Evolutionary conservation across 1,140 invertebrate genomes (phyloP).

Genomic region (Drosophila aff.): DNA sequence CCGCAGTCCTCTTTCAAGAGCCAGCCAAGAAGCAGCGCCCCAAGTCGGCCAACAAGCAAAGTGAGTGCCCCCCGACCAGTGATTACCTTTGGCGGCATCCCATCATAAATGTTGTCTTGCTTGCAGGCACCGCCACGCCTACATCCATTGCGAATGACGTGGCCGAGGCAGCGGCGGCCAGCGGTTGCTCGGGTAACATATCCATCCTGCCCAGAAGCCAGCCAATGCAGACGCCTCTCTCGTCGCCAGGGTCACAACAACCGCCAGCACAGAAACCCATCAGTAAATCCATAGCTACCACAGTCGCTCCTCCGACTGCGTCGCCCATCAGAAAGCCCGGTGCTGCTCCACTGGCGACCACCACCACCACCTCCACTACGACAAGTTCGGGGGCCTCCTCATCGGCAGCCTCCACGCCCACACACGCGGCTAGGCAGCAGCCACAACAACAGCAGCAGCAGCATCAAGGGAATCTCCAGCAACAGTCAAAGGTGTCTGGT

Average conservation of each 20-base stretch:
- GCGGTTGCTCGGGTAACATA: slow-evolving; percentile 24
- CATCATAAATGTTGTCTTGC: not conserved
- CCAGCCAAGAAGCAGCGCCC: slow-evolving; percentile 56
- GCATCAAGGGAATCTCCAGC: slow-evolving; percentile 17
- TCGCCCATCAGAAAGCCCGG: slow-evolving; percentile 20
- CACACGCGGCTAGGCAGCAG: slow-evolving; percentile 39
- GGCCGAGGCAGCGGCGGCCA: slow-evolving; percentile 53
- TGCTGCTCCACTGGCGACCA: slow-evolving; percentile 4
- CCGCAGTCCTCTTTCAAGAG: slow-evolving; percentile 58
- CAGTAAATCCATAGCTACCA: slow-evolving; percentile 40
- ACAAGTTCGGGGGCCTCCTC: slow-evolving; percentile 60
- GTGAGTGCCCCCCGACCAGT: slow-evolving; percentile 13
- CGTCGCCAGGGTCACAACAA: slow-evolving; percentile 15
- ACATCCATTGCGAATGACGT: slow-evolving; percentile 72
- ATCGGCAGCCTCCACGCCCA: slow-evolving; percentile 68
- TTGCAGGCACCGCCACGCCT: slow-evolving; percentile 65
- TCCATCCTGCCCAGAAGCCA: slow-evolving; percentile 53
- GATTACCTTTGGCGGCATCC: not conserved
- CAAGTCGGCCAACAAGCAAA: slow-evolving; percentile 75
- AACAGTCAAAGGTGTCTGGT: slow-evolving; percentile 18
- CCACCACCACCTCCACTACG: slow-evolving; percentile 14
- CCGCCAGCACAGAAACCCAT: slow-evolving; percentile 27
- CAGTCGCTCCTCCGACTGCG: slow-evolving; percentile 9
- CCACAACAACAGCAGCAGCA: slow-evolving; percentile 7
- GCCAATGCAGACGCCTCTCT: slow-evolving; percentile 23